Conservation (phyloP, 2,113 vertebrate species). For the Carassius carassius region DNA sequence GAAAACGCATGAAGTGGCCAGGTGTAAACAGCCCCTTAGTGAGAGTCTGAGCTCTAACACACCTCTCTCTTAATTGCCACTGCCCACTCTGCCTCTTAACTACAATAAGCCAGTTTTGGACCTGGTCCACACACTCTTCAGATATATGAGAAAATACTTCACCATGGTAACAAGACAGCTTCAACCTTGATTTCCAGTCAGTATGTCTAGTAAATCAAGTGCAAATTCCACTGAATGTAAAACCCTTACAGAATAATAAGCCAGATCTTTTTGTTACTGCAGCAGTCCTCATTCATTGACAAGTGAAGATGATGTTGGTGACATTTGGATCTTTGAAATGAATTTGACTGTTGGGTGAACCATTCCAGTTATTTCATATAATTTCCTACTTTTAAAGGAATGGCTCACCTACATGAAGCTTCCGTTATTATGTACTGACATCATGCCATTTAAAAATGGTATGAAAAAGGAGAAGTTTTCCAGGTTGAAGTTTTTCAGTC, state of each 20-base stretch:
- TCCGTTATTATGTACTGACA: background rate
- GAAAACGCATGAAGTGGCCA: too few species aligned
- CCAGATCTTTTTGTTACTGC: background rate
- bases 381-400: constrained; percentile 14
- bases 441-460: background rate
- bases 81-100: constrained; percentile 19
- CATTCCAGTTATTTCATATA: background rate
- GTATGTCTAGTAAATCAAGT: constrained; percentile 45
- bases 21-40: too few species aligned
- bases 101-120: constrained; percentile 30
- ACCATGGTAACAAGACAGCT: constrained; percentile 49
- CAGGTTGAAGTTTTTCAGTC: background rate
- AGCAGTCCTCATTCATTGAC: constrained; percentile 10
- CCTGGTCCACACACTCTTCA: constrained; percentile 21
- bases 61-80: constrained; percentile 29
- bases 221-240: constrained; percentile 17
- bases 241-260: constrained; percentile 18
- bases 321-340: constrained; percentile 15
- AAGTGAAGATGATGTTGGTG: background rate
- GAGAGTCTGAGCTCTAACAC: constrained; percentile 29
- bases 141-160: constrained; percentile 51
- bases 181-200: constrained; percentile 54
- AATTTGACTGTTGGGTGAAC: constrained; percentile 14
- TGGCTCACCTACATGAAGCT: background rate
- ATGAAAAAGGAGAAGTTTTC: background rate